Evolutionary conservation across 1,140 invertebrate genomes (phyloP), one percentile per base, ranked within the genome.

Genomic region (Papilio machaon): DNA sequence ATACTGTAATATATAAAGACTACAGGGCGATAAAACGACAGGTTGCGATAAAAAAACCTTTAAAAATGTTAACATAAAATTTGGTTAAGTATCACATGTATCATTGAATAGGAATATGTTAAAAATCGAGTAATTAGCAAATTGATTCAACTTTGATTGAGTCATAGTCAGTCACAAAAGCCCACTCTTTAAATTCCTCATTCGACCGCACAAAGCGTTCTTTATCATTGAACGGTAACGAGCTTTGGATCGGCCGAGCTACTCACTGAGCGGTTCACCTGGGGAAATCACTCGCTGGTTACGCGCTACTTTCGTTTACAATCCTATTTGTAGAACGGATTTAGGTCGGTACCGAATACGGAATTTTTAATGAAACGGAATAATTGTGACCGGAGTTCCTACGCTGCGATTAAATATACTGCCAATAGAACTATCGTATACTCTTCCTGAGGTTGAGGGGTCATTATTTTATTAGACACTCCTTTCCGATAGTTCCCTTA

Each of bases 401-500:
- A 38, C 64, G 64, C 64, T 70, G 64, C 6, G 30, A 15, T 70
- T 35, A 43, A 49, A 9, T 38, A 19, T 10, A 67, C 60, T 43
- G n/a, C 17, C 43, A 5, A 13, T 43, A 19, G 13, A n/a, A 35
- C 10, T 79, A 79, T 79, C 46, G 70, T 47, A 82, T 79, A 49
- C 76, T 38, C 23, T 58, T 19, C 17, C 54, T 19, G 17, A n/a
- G 81, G 76, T 82, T 76, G 74, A 17, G 67, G 76, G 64, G 54
- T 81, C 47, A 79, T 82, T 79, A 82, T 82, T 82, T 74, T 79
- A 82, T 79, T 82, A 82, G 60, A 35, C 30, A 54, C 76, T 78
- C 15, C 52, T 79, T 58, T 70, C 11, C 38, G 70, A 82, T 23
- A 54, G 47, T 54, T 76, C 46, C 11, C 76, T 77, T 75, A 17